These are phyloP conservation scores for Erithacus rubecula DNA, from an alignment of 2,797 vertebrate species.

Conservation along the genomic window DNA sequence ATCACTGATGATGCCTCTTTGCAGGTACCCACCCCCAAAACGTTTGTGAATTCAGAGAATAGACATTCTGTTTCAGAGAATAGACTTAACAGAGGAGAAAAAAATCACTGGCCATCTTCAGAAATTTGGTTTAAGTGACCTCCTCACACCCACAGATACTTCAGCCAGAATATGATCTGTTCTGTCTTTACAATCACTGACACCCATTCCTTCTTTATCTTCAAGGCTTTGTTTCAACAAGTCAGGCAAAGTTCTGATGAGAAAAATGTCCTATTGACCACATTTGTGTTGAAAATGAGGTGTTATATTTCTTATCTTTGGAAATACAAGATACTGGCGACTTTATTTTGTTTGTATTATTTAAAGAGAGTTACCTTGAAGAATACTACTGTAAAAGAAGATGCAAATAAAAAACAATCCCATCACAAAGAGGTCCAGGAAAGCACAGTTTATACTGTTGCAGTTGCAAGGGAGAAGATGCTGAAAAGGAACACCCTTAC, in stretches of 20 bases:
- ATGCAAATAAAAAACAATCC: not conserved
- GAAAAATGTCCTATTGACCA: not conserved
- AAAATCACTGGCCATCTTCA: not conserved
- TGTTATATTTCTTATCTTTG: not conserved
- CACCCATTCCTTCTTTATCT: not conserved
- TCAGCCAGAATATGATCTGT: not conserved
- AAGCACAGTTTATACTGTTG: not conserved
- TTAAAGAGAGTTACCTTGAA: not conserved
- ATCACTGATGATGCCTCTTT: rapidly evolving
- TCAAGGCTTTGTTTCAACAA: not conserved
- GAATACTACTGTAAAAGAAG: not conserved
- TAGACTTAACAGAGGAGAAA: not conserved
- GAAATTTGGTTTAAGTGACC: not conserved
- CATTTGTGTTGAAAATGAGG: not conserved
- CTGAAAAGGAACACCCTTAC: not conserved
- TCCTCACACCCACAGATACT: not conserved
- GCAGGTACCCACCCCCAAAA: not conserved
- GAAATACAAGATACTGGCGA: not conserved
- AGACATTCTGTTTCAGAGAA: not conserved
- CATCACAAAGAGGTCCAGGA: not conserved
- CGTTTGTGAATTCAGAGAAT: not conserved
- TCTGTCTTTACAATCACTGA: not conserved
- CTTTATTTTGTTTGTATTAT: not conserved
- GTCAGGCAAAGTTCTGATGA: not conserved
- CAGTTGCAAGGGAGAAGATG: not conserved